Evolutionary conservation across 2,113 vertebrate species (phyloP).

Genomic region (Cryptotis parvus): DNA sequence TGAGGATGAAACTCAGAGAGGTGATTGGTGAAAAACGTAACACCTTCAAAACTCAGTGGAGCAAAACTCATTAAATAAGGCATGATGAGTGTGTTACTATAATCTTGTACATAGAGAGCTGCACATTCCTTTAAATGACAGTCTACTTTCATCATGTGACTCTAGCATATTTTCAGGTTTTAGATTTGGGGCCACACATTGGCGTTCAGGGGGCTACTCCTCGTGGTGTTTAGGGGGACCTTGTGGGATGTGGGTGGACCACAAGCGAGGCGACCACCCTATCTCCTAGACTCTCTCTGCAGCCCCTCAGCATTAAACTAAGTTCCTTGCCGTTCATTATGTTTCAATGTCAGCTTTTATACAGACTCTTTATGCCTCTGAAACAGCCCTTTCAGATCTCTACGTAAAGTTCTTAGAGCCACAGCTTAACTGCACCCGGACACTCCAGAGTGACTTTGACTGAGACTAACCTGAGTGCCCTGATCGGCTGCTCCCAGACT

Average conservation of each 20-base stretch:
- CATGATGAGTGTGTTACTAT: accelerated
- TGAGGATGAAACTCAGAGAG: too few species aligned
- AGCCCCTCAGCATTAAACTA: neutral
- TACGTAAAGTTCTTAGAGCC: neutral
- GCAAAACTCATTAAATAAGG: neutral
- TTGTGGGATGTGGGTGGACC: too few species aligned
- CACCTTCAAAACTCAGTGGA: neutral
- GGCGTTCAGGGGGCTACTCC: too few species aligned
- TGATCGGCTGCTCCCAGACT: neutral
- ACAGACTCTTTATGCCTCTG: neutral
- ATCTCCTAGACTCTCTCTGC: too few species aligned
- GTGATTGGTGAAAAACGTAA: neutral
- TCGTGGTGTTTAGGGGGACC: too few species aligned
- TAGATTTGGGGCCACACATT: too few species aligned
- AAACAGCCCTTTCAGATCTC: too few species aligned
- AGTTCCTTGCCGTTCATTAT: neutral
- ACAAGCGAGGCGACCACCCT: too few species aligned
- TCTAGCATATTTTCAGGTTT: too few species aligned
- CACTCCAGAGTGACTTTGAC: neutral
- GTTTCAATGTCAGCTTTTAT: neutral
- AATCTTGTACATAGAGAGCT: neutral
- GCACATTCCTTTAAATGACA: neutral
- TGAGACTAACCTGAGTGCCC: accelerated
- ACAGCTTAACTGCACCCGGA: neutral
- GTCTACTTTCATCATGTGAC: neutral